Percentiles rank a stretch among this genome's conserved stretches.
Evolutionary conservation across 2,113 vertebrate species (phyloP).

Genomic region (Phylloscopus trochilus): DNA sequence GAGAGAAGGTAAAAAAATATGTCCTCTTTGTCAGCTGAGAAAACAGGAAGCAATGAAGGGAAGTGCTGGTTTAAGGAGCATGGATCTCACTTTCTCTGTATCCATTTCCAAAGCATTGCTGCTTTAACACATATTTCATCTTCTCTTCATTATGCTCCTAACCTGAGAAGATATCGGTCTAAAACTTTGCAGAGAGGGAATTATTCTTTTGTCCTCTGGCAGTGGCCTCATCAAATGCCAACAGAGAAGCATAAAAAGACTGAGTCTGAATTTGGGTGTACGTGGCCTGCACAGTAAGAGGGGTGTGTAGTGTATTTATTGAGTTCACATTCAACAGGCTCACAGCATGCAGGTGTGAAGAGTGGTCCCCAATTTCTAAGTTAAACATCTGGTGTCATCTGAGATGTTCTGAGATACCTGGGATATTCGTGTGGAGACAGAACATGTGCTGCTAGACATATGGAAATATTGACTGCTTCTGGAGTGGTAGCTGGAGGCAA

Average conservation of each 20-base stretch:
- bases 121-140: background rate
- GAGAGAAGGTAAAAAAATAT: background rate
- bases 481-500: background rate
- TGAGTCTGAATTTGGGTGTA: background rate
- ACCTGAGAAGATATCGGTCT: background rate
- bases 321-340: background rate
- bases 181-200: background rate
- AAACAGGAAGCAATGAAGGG: background rate
- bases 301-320: background rate
- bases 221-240: background rate
- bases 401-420: background rate
- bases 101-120: background rate
- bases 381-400: background rate
- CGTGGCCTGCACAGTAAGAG: background rate
- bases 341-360: background rate
- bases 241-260: background rate
- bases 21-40: background rate
- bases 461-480: background rate
- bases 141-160: background rate
- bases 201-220: background rate
- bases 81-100: background rate
- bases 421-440: background rate
- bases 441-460: background rate
- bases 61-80: background rate
- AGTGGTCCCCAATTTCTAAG: background rate